Evolutionary conservation across 2,113 vertebrate genomes (phyloP), one percentile per base, ranked within the genome.

Genomic region (Zosterops pallidus): DNA sequence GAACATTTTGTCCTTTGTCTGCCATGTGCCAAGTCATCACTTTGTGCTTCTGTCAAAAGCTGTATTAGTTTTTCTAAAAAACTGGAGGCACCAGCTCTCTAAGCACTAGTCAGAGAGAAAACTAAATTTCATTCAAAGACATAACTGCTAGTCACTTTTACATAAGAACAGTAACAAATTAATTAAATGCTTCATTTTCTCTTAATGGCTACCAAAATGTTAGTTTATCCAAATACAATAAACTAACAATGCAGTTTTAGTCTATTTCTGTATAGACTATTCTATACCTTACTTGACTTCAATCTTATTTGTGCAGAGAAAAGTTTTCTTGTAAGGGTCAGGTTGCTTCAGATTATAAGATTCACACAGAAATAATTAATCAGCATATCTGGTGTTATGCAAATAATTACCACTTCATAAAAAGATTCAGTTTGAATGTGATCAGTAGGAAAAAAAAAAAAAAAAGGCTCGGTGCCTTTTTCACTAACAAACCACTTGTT

Each of bases 1-100:
- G 67, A 93, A 95, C 47, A 91, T 49, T 69, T 81, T 94, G 78
- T 89, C 80, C 63, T 92, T 90, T 76, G 76, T 57, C 39, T 83
- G 89, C 81, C 81, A 95, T 79, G 79, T 89, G 94, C 90, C 50
- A 63, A 96, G 55, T 97, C 78, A 52, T 69, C 92, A 95, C 77
- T 63, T 46, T 49, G 8, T 31, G 68, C 64, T 92, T 87, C 86
- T 96, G 60, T 83, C 65, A 83, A 83, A 95, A 75, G 77, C 90
- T 86, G 9, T 55, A 64, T 49, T 79, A 55, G 50, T 65, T 63
- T 89, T 74, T 42, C 76, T 59, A 67, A 84, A 64, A 60, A 59
- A 42, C 12, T 3, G 35, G 22, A 33, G 42, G 19, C 3, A 28
- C 8, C 39, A 56, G 17, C n/a, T 69, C 28, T 52, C 44, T 37